Evolutionary conservation across 2,888 invertebrate genomes (phyloP), one percentile per base, ranked within the genome.

Genomic region (Unio delphinus): DNA sequence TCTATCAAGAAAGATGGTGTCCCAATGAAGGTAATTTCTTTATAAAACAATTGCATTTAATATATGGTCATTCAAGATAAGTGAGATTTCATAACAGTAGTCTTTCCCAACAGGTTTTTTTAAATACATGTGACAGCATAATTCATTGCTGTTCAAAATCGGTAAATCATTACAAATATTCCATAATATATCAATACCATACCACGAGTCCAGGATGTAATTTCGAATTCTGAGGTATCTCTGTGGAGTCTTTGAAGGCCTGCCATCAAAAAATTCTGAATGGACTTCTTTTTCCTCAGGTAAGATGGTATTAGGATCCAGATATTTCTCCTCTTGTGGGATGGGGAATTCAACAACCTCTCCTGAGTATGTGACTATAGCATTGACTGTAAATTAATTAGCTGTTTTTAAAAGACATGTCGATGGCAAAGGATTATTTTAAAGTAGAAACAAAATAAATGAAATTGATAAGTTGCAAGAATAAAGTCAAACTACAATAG

Each of bases 141-240:
- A 45, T 11, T 45, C 45, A 45, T 3, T 45, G 45, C 15, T 45
- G 45, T 45, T 45, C 45, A 45, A 11, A 45, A 45, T 45, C 45
- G 15, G 45, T 45, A 11, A 11, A 15, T 15, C 45, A 45, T 45
- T 45, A 45, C 3, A 45, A 45, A 45, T 45, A 45, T 45, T 45
- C 11, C 11, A 11, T 45, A 45, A 45, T 45, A 45, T 15, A 20
- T 59, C 8, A 58, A 34, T 55, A 57, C 68, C 80, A 68, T 78
- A 86, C 93, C 93, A 93, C 73, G 89, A 88, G 64, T 92, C 91
- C 57, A 93, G 75, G 63, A 93, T 92, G 80, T 92, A 92, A 82
- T 92, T 92, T 67, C 93, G 89, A 60, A 93, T 92, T 90, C 91
- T 91, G 67, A 92, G 85, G 86, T 93, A 93, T 80, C 93, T 89